Percentiles rank a stretch among this genome's conserved stretches.
phyloP scores from a whole-genome alignment of 1,140 invertebrate genomes.

The Nebria ingens region DNA sequence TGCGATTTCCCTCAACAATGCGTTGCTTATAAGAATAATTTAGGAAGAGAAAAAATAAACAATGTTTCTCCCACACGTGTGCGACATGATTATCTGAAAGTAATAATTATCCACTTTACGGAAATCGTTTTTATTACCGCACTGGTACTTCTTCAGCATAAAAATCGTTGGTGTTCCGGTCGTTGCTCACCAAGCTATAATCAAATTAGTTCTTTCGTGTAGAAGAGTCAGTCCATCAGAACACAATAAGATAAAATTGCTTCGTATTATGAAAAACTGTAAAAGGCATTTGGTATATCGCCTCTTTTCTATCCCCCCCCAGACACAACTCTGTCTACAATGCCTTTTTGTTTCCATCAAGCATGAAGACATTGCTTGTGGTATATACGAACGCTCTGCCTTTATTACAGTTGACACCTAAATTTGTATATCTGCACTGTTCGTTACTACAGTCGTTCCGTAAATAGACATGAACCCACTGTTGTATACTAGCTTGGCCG shows the following conservation, averaged over 20 bases:
- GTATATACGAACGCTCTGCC: no score
- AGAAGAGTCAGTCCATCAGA: not conserved
- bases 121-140: not conserved
- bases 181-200: not conserved
- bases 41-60: not conserved
- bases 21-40: no score
- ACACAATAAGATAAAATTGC: conserved; percentile 2
- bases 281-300: not conserved
- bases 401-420: not conserved
- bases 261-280: not conserved
- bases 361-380: not conserved
- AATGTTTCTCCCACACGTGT: not conserved
- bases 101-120: conserved; percentile 6
- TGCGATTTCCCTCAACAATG: no score
- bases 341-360: not conserved
- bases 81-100: not conserved
- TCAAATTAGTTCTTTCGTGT: conserved; percentile 2
- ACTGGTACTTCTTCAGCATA: not conserved
- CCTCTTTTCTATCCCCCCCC: not conserved
- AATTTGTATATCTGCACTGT: not conserved
- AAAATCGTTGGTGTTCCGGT: not conserved
- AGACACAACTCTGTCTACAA: not conserved
- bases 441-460: not conserved
- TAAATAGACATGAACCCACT: no score
- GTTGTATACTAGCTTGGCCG: no score